These are phyloP conservation scores for Eulemur macaco DNA, from an alignment of 2,113 vertebrate genomes.

Conservation along the genomic window DNA sequence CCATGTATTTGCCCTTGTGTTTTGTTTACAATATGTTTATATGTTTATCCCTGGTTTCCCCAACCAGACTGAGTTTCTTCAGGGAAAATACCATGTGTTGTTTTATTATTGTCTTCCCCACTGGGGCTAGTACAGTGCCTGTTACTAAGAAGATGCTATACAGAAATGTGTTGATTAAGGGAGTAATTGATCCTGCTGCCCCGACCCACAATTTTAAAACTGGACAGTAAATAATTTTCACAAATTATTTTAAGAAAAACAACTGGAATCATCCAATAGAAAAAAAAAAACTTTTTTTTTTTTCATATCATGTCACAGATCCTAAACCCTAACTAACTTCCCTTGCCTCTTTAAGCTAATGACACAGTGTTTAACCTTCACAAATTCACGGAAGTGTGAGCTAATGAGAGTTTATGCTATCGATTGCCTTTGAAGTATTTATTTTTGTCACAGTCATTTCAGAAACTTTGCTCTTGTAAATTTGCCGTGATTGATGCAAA, in stretches of 20 bases:
- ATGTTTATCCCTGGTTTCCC: background rate
- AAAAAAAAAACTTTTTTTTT: background rate
- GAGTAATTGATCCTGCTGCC: background rate
- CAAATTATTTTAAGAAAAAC: slow-evolving; percentile 16
- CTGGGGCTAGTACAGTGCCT: background rate
- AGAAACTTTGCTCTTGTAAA: slow-evolving; percentile 11
- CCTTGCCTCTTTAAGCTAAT: slow-evolving; percentile 7
- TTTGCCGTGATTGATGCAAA: slow-evolving; percentile 31
- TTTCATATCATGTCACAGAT: background rate
- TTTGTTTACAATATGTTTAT: background rate
- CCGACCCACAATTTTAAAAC: slow-evolving; percentile 4
- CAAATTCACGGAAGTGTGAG: slow-evolving; percentile 34
- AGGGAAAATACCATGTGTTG: background rate
- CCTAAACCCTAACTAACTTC: background rate
- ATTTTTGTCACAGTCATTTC: slow-evolving; percentile 38
- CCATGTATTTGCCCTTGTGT: background rate
- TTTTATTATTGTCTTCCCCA: background rate
- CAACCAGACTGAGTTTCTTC: background rate
- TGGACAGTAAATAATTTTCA: background rate
- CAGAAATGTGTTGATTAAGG: background rate
- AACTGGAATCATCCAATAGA: background rate
- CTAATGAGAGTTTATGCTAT: slow-evolving; percentile 21
- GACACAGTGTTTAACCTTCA: slow-evolving; percentile 6
- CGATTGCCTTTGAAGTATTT: slow-evolving; percentile 49
- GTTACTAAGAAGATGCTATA: background rate